Percentiles rank a stretch among this genome's conserved stretches.
phyloP scores from a whole-genome alignment of 1,140 invertebrate species.

The Holcopasites calliopsidis region DNA sequence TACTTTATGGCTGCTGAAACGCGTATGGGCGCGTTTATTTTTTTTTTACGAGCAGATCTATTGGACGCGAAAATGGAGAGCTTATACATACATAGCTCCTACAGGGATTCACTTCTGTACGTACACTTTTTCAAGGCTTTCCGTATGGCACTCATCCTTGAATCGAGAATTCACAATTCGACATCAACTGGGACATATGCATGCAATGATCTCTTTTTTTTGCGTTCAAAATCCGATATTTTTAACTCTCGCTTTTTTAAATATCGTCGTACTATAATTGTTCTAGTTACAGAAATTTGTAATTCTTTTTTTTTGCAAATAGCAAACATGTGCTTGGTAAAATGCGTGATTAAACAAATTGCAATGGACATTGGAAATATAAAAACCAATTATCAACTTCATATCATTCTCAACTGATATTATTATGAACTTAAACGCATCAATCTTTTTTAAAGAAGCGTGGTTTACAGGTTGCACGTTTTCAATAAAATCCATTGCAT shows the following conservation, averaged over 20 bases:
- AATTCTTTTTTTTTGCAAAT: too few species aligned
- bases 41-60: slow-evolving; percentile 54
- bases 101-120: not conserved
- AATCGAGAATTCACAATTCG: slow-evolving; percentile 1
- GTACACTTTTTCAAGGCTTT: slow-evolving; percentile 11
- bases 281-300: too few species aligned
- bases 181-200: not conserved
- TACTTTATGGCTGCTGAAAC: slow-evolving; percentile 24
- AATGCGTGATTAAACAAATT: too few species aligned
- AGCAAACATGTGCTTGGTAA: too few species aligned
- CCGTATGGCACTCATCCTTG: slow-evolving; percentile 23
- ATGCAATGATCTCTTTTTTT: not conserved
- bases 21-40: slow-evolving; percentile 7
- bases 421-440: too few species aligned
- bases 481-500: not conserved
- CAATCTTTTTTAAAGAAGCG: too few species aligned
- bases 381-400: too few species aligned
- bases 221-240: too few species aligned
- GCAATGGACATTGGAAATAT: too few species aligned
- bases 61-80: slow-evolving; percentile 47
- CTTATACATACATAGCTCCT: slow-evolving; percentile 19
- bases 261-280: too few species aligned
- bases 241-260: not conserved
- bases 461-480: too few species aligned
- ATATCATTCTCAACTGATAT: too few species aligned